Evolutionary conservation across 2,113 vertebrate genomes (phyloP), one percentile per base, ranked within the genome.

Genomic region (Xiphias gladius): DNA sequence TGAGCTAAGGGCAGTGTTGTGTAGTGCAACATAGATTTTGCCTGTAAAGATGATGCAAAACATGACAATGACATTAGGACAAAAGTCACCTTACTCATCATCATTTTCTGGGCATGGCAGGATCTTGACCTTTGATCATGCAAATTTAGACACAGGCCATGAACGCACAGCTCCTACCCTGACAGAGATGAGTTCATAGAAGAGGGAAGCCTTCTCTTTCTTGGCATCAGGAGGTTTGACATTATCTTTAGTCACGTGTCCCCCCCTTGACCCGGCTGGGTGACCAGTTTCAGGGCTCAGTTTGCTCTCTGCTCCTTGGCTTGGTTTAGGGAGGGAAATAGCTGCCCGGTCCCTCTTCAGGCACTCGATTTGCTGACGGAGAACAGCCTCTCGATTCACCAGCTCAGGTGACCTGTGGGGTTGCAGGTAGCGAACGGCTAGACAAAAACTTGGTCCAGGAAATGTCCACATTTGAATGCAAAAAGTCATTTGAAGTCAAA

Each of bases 171-270:
- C 24, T 81, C 75, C 68, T 92, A 98, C 97, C 96, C 96, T 95
- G 86, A 96, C 95, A 61, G 86, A 88, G 2, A 91, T 90, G 59
- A 98, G 79, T 22, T 97, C 96, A 80, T 88, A 92, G 86, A 97
- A 93, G 77, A 97, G 90, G 58, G 94, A 94, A 0, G 77, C 77
- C 90, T 96, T 97, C 79, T 96, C 96, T 43, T 91, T 92, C 83
- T 82, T 93, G 75, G 85, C 90, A 62, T 93, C 93, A 2, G 85
- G 71, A 13, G 83, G 76, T 69, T 76, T 88, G 43, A 46, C 1
- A 41, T 35, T 76, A 13, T 93, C 84, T 57, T 84, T 90, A 2
- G 63, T 61, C 67, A 61, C 7, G 3, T 85, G 81, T 75, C 73
- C 86, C 19, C 58, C 78, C 83, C 91, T 89, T n/a, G 77, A 32